A percentile compares a stretch with the other conserved stretches of the same genome.
Evolutionary conservation across 2,113 vertebrate genomes (phyloP).

Genomic region (Seriola dumerili): DNA sequence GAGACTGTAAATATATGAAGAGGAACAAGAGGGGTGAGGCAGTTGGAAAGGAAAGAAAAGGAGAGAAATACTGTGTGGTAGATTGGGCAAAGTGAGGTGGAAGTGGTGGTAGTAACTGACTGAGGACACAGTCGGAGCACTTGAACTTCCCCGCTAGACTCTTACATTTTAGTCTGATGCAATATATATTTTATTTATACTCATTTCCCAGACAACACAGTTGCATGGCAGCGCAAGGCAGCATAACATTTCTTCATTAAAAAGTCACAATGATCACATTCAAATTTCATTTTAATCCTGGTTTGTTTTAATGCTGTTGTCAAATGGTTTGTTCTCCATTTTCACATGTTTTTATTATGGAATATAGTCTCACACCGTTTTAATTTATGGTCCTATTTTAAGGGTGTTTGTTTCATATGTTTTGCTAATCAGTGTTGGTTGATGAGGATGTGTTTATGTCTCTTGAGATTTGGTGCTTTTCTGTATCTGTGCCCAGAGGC

Average conservation of each 20-base stretch:
- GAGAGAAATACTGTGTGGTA: neutral
- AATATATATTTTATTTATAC: too few relatives aligned
- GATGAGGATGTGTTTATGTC: neutral
- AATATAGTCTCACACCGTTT: neutral
- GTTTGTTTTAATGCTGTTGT: neutral
- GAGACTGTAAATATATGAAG: neutral
- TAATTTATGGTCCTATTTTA: neutral
- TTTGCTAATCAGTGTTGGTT: neutral
- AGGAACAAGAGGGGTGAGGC: neutral
- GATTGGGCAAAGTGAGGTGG: conserved; percentile 25
- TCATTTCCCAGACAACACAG: too few relatives aligned
- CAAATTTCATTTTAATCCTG: neutral
- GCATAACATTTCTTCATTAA: too few relatives aligned
- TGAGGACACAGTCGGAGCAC: conserved; percentile 9
- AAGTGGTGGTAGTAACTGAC: conserved; percentile 50
- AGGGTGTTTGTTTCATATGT: too few relatives aligned
- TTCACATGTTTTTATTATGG: neutral
- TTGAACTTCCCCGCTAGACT: conserved; percentile 7
- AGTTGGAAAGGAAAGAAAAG: neutral
- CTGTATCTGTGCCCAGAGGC: neutral
- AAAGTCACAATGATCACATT: too few relatives aligned
- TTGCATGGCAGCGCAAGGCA: too few relatives aligned
- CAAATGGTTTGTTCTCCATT: too few relatives aligned
- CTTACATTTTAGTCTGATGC: too few relatives aligned
- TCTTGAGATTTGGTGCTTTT: neutral